Percentiles rank a stretch among this genome's conserved stretches.
phyloP scores from a whole-genome alignment of 2,797 vertebrate genomes.

The Chaunax sp. region DNA sequence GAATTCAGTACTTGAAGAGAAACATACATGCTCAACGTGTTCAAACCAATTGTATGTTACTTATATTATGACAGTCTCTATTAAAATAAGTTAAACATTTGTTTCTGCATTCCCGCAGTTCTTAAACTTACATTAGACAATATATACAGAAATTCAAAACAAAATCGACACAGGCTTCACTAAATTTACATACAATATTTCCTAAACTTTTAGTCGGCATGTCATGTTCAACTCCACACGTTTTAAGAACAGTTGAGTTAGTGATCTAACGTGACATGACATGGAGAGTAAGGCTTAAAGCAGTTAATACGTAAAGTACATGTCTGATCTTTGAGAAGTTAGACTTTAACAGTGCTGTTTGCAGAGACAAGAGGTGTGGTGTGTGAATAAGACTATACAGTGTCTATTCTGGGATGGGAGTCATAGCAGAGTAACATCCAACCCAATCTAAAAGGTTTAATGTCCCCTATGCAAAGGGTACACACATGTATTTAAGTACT shows the following conservation, averaged over 20 bases:
- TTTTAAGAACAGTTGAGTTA: conserved; percentile 12
- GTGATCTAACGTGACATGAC: conserved; percentile 8
- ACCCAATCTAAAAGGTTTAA: conserved; percentile 14
- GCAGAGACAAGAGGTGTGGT: conserved; percentile 9
- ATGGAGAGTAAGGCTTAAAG: background rate
- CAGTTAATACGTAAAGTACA: conserved; percentile 4
- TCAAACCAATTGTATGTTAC: conserved; percentile 13
- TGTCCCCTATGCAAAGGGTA: background rate
- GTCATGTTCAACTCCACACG: conserved; percentile 8
- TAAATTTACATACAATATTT: conserved; percentile 22
- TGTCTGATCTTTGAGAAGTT: conserved; percentile 1
- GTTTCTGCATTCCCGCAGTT: conserved; percentile 32
- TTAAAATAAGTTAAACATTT: conserved; percentile 67
- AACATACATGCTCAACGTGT: conserved; percentile 57
- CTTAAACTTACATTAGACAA: conserved; percentile 36
- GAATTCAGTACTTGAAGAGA: conserved; percentile 51
- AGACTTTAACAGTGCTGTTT: conserved; percentile 25
- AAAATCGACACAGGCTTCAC: conserved; percentile 8
- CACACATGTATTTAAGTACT: background rate
- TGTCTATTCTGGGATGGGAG: conserved; percentile 16
- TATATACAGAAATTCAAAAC: conserved; percentile 61
- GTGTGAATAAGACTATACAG: conserved; percentile 34
- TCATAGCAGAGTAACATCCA: conserved; percentile 12
- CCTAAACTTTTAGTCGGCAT: conserved; percentile 21
- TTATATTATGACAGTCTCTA: conserved; percentile 15